Evolutionary conservation across 1,140 invertebrate genomes (phyloP).

Genomic region (Scaptodrosophila lebanonensis): DNA sequence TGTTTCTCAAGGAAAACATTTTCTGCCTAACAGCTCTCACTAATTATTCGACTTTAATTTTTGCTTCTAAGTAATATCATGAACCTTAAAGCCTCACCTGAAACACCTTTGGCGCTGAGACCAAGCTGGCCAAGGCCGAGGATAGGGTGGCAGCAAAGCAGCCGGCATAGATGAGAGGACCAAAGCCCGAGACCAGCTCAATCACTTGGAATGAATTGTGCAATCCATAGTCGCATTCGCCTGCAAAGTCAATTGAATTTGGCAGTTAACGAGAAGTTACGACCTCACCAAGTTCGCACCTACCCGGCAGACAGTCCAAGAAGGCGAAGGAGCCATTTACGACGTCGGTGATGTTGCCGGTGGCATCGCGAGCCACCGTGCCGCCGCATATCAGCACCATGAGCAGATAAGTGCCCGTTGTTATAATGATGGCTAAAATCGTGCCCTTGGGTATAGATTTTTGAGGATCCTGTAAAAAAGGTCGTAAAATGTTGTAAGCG

Average conservation of each 20-base stretch:
- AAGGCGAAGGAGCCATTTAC: constrained; percentile 77
- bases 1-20: too few species aligned
- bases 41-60: too few species aligned
- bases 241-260: constrained; percentile 16
- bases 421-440: constrained; percentile 90
- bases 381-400: constrained; percentile 89
- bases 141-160: constrained; percentile 98
- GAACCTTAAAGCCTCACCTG: constrained; percentile 81
- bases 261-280: not conserved
- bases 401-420: constrained; percentile 88
- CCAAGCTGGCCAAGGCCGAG: constrained; percentile 95
- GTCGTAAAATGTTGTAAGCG: not conserved
- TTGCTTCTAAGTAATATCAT: too few species aligned
- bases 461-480: constrained; percentile 87
- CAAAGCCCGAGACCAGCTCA: constrained; percentile 91
- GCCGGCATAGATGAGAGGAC: constrained; percentile 95
- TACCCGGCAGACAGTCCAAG: constrained; percentile 77
- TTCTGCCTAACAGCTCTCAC: too few species aligned
- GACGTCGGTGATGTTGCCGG: constrained; percentile 81
- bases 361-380: constrained; percentile 86
- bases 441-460: constrained; percentile 94
- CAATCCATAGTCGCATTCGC: constrained; percentile 84
- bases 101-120: constrained; percentile 96
- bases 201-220: constrained; percentile 87
- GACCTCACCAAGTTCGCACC: not conserved